Evolutionary conservation across 1,140 invertebrate species (phyloP).

Genomic region (Nasonia longicornis): DNA sequence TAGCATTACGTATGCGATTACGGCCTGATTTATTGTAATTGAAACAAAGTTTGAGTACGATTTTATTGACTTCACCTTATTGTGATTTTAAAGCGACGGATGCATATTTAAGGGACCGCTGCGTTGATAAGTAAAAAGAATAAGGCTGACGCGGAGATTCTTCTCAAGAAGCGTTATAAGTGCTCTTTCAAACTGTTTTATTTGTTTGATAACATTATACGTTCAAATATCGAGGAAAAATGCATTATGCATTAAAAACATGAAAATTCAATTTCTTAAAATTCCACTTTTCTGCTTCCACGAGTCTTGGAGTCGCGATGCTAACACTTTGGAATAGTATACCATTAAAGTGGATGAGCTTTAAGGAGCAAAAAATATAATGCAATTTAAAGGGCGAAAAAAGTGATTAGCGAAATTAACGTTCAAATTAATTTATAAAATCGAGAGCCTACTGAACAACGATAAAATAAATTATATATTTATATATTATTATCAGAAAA

Average conservation of each 20-base stretch:
- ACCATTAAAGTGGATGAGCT: neutral
- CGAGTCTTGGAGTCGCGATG: neutral
- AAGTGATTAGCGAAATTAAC: neutral
- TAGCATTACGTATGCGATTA: too few relatives aligned
- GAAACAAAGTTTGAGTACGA: too few relatives aligned
- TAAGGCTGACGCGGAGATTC: too few relatives aligned
- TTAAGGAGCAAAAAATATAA: neutral
- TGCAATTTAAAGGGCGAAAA: neutral
- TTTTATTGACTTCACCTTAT: too few relatives aligned
- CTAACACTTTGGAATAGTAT: neutral
- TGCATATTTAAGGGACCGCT: neutral
- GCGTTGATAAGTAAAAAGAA: too few relatives aligned
- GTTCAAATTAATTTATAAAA: too few relatives aligned
- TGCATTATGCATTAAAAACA: slow-evolving; percentile 13
- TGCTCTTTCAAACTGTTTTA: neutral
- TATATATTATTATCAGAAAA: too few relatives aligned
- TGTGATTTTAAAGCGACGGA: neutral
- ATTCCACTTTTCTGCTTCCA: neutral
- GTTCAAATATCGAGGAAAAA: slow-evolving; percentile 5
- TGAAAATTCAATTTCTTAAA: slow-evolving; percentile 23
- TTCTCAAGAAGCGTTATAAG: neutral
- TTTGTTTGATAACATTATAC: slow-evolving; percentile 18
- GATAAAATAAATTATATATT: too few relatives aligned
- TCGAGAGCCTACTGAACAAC: too few relatives aligned
- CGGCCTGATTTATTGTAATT: too few relatives aligned